phyloP scores from a whole-genome alignment of 2,888 invertebrate species.

The Cryptops parisi region DNA sequence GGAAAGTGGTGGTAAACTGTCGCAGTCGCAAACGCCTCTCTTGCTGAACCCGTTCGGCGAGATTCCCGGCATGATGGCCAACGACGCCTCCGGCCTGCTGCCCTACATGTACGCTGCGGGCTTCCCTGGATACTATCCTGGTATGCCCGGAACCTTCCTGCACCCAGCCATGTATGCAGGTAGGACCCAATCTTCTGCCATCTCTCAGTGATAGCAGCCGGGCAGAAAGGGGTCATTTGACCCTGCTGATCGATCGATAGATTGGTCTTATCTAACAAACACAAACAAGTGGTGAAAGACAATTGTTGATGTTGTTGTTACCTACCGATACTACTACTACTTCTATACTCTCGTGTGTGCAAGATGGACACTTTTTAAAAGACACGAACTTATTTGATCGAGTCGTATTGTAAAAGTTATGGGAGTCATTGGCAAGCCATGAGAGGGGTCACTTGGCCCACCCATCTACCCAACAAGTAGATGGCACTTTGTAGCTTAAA shows the following conservation, averaged over 20 bases:
- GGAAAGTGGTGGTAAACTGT: constrained; percentile 10
- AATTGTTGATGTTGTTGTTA: constrained; percentile 1
- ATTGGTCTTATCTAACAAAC: no score
- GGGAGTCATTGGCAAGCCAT: constrained; percentile 11
- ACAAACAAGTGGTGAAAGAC: constrained; percentile 2
- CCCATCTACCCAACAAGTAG: not conserved
- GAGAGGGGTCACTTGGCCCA: constrained; percentile 15
- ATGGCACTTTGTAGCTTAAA: not conserved
- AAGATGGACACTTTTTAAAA: constrained; percentile 4
- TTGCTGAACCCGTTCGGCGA: constrained; percentile 18
- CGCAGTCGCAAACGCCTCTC: constrained; percentile 5
- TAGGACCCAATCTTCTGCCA: constrained; percentile 22
- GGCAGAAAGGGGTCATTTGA: constrained; percentile 13
- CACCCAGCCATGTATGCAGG: constrained; percentile 41
- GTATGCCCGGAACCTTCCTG: constrained; percentile 36
- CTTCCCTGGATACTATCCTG: constrained; percentile 31
- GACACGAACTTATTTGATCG: not conserved
- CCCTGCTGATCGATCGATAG: constrained; percentile 1
- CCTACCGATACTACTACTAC: not conserved
- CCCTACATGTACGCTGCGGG: constrained; percentile 33
- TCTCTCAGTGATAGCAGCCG: constrained; percentile 15
- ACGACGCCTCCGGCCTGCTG: constrained; percentile 26
- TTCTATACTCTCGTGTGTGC: not conserved
- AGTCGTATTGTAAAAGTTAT: constrained; percentile 11
- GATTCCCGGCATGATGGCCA: constrained; percentile 18